Evolutionary conservation across 2,113 vertebrate genomes (phyloP).

Genomic region (Crotalus helleri): DNA sequence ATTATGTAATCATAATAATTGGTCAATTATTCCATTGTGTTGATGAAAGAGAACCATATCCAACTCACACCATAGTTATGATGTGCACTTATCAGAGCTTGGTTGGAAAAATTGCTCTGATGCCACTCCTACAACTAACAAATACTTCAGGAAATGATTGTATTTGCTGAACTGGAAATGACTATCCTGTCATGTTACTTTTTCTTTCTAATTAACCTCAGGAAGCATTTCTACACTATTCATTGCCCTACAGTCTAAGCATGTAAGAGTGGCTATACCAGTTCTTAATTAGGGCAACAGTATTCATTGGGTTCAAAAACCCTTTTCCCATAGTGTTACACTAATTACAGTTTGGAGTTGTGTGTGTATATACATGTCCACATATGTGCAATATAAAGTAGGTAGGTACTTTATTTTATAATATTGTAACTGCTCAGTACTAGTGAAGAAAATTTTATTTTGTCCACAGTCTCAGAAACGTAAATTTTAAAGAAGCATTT

Average conservation of each 20-base stretch:
- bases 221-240: background rate
- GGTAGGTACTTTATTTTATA: background rate
- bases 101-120: background rate
- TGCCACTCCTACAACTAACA: background rate
- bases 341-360: background rate
- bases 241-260: background rate
- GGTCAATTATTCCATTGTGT: background rate
- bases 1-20: background rate
- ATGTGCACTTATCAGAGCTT: background rate
- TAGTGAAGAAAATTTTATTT: background rate
- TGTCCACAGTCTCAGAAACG: background rate
- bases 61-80: background rate
- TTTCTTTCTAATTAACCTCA: conserved; percentile 5
- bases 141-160: background rate
- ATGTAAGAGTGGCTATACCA: background rate
- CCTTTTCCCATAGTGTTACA: background rate
- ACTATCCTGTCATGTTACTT: conserved; percentile 1
- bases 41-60: background rate
- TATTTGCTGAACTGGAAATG: conserved; percentile 23
- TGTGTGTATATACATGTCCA: background rate
- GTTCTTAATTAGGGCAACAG: background rate
- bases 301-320: background rate
- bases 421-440: background rate
- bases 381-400: background rate
- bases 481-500: background rate